phyloP scores from a whole-genome alignment of 2,888 invertebrate genomes.

The Dicyrtomina minuta region DNA sequence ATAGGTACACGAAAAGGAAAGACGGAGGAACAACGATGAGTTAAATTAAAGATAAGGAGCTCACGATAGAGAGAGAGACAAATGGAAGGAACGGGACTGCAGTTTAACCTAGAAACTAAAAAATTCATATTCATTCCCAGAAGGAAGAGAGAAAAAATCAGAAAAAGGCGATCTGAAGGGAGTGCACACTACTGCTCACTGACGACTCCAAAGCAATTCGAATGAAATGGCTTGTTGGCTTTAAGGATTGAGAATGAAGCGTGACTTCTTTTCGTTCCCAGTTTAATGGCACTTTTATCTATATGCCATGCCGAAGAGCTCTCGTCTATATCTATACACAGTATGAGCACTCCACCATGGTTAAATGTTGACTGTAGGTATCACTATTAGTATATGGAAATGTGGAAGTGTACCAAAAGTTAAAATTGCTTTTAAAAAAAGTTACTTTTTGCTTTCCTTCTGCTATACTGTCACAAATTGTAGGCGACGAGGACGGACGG shows the following conservation, averaged over 20 bases:
- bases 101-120: slow-evolving; percentile 21
- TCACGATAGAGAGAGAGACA: slow-evolving; percentile 1
- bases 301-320: background rate
- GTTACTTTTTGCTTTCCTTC: background rate
- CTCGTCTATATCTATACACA: background rate
- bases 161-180: background rate
- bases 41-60: background rate
- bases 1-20: background rate
- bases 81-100: slow-evolving; percentile 6
- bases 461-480: background rate
- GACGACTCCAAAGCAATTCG: too few species aligned
- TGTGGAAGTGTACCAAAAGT: too few species aligned
- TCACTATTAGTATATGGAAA: background rate
- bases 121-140: slow-evolving; percentile 20
- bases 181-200: too few species aligned
- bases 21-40: background rate
- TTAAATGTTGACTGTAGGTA: too few species aligned
- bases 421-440: background rate
- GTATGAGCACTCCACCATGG: background rate
- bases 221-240: too few species aligned
- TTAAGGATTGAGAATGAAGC: slow-evolving; percentile 16
- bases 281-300: slow-evolving; percentile 2
- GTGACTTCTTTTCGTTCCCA: slow-evolving; percentile 7
- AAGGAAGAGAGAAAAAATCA: background rate
- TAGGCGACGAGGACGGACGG: too few species aligned